Percentiles rank a stretch among this genome's conserved stretches.
Conservation (phyloP, 2,797 vertebrate genomes). For the Tenualosa thibaudeaui region DNA sequence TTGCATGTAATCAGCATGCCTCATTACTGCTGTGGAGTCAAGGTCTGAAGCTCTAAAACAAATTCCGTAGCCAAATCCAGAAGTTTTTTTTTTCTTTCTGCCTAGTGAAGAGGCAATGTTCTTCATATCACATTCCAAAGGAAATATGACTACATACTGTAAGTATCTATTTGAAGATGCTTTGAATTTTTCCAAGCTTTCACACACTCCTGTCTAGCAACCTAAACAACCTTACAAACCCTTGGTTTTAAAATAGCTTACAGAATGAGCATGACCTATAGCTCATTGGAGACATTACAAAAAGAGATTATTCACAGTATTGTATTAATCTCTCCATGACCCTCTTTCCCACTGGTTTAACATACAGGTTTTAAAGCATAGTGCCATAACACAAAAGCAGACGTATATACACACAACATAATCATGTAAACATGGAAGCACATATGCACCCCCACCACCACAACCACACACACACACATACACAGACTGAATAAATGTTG, state of each 20-base stretch:
- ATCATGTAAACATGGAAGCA: background rate
- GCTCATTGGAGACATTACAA: background rate
- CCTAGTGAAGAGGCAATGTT: background rate
- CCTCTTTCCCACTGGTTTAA: background rate
- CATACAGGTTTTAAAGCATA: background rate
- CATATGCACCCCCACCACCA: background rate
- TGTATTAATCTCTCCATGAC: constrained; percentile 28
- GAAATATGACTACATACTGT: background rate
- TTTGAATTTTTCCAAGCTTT: background rate
- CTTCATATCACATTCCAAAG: background rate
- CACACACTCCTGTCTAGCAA: background rate
- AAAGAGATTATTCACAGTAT: constrained; percentile 28
- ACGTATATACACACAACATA: background rate
- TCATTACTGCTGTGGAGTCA: background rate
- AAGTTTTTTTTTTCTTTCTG: background rate
- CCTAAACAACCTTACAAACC: background rate
- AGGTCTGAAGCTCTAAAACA: background rate
- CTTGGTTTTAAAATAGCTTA: background rate
- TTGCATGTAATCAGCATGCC: constrained; percentile 19
- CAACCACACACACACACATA: background rate
- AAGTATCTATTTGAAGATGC: constrained; percentile 2
- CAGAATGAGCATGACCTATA: background rate
- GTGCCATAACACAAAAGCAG: background rate
- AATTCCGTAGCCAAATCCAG: background rate
- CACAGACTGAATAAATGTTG: background rate